A percentile compares a stretch with the other conserved stretches of the same genome.
phyloP scores from a whole-genome alignment of 2,888 invertebrate species.

The Beris morrisii region DNA sequence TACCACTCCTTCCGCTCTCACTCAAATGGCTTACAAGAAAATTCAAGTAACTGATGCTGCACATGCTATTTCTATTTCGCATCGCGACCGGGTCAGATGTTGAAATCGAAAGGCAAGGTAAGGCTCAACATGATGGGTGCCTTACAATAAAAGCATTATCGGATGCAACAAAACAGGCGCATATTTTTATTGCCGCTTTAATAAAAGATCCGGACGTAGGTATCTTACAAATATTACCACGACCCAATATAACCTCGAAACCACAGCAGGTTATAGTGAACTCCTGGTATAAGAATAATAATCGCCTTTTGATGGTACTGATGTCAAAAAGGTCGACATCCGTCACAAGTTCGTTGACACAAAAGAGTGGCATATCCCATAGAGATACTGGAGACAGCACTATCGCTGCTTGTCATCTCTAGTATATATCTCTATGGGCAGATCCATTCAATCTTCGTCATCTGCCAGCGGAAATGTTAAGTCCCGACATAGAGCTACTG shows the following conservation, averaged over 20 bases:
- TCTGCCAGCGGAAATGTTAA: constrained; percentile 41
- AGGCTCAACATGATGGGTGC: constrained; percentile 89
- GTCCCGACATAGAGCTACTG: no score
- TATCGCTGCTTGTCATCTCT: no score
- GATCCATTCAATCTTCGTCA: constrained; percentile 41
- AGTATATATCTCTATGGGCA: no score
- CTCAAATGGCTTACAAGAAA: constrained; percentile 73
- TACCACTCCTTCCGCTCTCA: constrained; percentile 43
- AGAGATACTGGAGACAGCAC: no score
- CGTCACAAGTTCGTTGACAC: neutral
- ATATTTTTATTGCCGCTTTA: constrained; percentile 84
- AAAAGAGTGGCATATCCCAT: constrained; percentile 8
- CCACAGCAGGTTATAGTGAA: constrained; percentile 45
- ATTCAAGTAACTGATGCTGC: constrained; percentile 93
- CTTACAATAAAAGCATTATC: constrained; percentile 94
- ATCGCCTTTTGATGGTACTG: constrained; percentile 1
- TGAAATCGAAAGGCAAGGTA: constrained; percentile 96
- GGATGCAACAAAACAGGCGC: constrained; percentile 91
- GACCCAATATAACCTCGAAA: constrained; percentile 56
- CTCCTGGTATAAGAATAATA: constrained; percentile 54
- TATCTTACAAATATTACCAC: constrained; percentile 78
- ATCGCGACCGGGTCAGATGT: constrained; percentile 97
- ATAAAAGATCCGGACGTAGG: constrained; percentile 96
- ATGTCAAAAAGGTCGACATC: constrained; percentile 7
- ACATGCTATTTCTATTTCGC: constrained; percentile 94